phyloP scores from a whole-genome alignment of 2,113 vertebrate species.

The Bubalus kerabau region DNA sequence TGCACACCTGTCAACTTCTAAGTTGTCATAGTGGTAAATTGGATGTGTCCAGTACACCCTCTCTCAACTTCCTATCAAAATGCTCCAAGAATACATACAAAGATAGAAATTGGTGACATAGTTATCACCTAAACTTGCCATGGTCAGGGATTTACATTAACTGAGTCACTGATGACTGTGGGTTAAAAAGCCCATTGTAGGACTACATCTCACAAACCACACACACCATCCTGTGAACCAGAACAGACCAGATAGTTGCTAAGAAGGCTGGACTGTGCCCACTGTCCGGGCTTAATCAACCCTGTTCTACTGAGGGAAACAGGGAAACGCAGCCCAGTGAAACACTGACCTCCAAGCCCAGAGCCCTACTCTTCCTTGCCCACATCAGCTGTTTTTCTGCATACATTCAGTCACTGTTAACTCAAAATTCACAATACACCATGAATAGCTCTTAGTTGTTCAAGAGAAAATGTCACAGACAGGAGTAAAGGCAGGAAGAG shows the following conservation, averaged over 20 bases:
- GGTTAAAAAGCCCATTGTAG: background rate
- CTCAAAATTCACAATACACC: background rate
- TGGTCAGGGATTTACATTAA: background rate
- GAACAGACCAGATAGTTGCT: background rate
- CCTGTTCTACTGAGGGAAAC: background rate
- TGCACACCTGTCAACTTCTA: background rate
- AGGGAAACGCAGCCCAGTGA: background rate
- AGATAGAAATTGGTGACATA: background rate
- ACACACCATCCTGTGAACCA: background rate
- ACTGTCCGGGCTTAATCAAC: background rate
- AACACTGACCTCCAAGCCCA: background rate
- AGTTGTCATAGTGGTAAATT: background rate
- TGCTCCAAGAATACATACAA: background rate
- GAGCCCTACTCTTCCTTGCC: background rate
- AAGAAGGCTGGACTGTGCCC: background rate
- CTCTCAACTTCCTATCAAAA: constrained; percentile 1
- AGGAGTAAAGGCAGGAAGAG: background rate
- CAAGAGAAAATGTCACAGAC: constrained; percentile 11
- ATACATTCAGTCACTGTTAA: background rate
- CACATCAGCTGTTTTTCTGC: background rate
- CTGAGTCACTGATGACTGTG: background rate
- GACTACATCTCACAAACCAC: background rate
- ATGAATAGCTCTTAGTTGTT: background rate
- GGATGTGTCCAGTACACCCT: background rate
- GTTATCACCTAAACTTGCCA: background rate